Percentiles rank a stretch among this genome's conserved stretches.
These are phyloP conservation scores for Rhinolophus ferrumequinum DNA, from an alignment of 2,113 vertebrate species.

Conservation along the genomic window DNA sequence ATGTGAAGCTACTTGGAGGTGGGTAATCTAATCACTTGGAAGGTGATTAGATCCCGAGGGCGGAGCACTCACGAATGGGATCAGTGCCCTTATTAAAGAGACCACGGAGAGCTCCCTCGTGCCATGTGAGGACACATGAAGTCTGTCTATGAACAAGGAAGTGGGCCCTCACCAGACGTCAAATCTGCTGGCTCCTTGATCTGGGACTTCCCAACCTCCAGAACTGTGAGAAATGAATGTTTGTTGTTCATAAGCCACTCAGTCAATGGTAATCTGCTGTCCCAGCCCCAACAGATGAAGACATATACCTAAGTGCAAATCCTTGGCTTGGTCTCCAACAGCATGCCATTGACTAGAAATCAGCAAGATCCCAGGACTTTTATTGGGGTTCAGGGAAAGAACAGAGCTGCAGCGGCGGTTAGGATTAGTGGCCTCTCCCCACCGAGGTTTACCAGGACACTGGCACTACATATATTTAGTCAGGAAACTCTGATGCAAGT, in stretches of 20 bases:
- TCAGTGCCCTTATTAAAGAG: neutral
- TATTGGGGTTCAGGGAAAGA: neutral
- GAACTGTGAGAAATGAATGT: neutral
- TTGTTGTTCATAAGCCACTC: neutral
- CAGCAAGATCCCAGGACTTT: neutral
- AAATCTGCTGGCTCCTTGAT: neutral
- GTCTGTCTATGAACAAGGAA: neutral
- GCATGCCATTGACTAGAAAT: neutral
- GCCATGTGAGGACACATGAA: neutral
- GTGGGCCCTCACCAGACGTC: neutral
- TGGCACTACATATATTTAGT: neutral
- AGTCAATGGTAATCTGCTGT: neutral
- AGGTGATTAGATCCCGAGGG: neutral
- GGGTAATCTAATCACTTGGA: neutral
- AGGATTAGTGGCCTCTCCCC: neutral
- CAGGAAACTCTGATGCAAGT: neutral
- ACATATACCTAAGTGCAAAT: neutral
- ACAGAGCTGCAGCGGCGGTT: neutral
- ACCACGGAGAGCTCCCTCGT: neutral
- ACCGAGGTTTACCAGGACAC: neutral
- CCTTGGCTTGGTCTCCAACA: neutral
- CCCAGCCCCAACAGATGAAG: neutral
- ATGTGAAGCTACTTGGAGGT: neutral
- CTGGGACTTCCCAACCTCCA: neutral
- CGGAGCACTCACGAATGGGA: neutral